A percentile compares a stretch with the other conserved stretches of the same genome.
Evolutionary conservation across 1,140 invertebrate species (phyloP).

Genomic region (Camponotus pennsylvanicus): DNA sequence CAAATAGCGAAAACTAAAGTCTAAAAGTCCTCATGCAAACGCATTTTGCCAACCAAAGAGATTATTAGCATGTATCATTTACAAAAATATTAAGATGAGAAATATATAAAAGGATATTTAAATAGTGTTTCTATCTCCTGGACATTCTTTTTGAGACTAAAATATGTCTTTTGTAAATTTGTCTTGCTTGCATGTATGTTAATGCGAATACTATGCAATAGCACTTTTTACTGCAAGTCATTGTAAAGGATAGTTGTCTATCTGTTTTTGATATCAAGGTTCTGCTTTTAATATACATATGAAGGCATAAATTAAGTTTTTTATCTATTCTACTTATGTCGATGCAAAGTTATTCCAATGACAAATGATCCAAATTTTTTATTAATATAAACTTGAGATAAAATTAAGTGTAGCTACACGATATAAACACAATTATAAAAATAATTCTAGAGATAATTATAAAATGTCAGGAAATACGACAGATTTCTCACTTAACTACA

Average conservation of each 20-base stretch:
- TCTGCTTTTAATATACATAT: slow-evolving; percentile 25
- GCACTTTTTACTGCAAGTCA: neutral
- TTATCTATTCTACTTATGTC: neutral
- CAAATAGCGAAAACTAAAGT: neutral
- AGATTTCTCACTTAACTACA: neutral
- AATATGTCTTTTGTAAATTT: neutral
- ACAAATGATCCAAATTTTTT: neutral
- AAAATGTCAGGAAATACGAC: neutral
- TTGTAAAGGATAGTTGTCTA: neutral
- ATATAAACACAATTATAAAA: neutral
- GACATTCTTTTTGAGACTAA: neutral
- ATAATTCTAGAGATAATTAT: neutral
- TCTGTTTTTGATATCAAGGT: neutral
- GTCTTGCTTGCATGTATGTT: neutral
- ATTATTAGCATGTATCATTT: neutral
- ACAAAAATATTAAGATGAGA: neutral
- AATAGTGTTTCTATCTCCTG: neutral
- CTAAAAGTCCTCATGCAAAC: slow-evolving; percentile 6
- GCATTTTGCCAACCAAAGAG: neutral
- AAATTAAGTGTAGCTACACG: neutral
- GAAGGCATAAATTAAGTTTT: neutral
- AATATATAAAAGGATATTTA: neutral
- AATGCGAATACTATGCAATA: neutral
- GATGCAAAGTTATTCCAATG: neutral
- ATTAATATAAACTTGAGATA: neutral